Evolutionary conservation across 2,888 invertebrate species (phyloP), one percentile per base, ranked within the genome.

Genomic region (Apeira syringaria): DNA sequence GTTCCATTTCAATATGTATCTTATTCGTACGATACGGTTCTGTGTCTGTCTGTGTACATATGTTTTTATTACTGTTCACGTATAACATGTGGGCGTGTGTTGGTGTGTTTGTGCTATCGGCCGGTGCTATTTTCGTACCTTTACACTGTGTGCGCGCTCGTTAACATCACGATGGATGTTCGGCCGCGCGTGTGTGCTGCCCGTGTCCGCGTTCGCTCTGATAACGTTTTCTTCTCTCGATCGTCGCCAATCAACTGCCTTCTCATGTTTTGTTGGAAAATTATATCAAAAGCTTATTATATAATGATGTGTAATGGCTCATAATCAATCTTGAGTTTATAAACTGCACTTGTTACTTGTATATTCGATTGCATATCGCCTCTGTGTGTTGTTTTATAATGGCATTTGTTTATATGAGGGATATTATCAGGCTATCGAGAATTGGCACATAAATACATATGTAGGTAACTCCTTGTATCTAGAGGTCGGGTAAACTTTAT

Each of bases 71-170:
- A 85, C 83, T 80, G 82, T 85, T 81, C 80, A 83, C 77, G 79
- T 82, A 83, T 80, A 69, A 67, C 62, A 74, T 72, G 87, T 86
- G 81, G 83, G 86, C 81, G 85, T 82, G 85, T 87, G 86, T 86
- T 84, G 80, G 84, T 86, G 83, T 84, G 85, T 82, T 84, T 79
- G 85, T 81, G 84, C 82, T 88, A 87, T 87, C 86, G 81, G 70
- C 68, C 68, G 76, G 59, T 72, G 74, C 86, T 88, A 88, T 88
- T 88, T 88, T 74, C 50, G 79, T 78, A 66, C 26, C 40, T 6
- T 24, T 29, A 46, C 40, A 35, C 24, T 55, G 74, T 74, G 69
- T 76, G 76, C 56, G 76, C 61, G 71, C 50, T 49, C 53, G 54
- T 53, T 53, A 50, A 59, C 55, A 59, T 74, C 53, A 50, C 50